phyloP scores from a whole-genome alignment of 2,888 invertebrate species.

The Chalcis sispes region DNA sequence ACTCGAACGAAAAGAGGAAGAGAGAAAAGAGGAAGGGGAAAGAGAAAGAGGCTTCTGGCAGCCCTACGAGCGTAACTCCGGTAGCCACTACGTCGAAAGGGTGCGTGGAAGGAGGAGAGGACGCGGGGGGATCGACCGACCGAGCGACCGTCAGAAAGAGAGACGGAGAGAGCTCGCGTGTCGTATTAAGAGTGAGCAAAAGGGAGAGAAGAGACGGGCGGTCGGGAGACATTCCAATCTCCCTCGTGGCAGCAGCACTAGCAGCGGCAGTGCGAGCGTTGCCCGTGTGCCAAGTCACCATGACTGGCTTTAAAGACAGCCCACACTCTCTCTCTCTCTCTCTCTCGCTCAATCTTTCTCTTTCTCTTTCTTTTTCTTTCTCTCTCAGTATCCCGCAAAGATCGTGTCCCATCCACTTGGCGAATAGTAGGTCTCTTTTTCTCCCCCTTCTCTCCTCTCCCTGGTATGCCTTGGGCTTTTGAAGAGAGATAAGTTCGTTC shows the following conservation, averaged over 20 bases:
- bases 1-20: no score
- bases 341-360: conserved; percentile 36
- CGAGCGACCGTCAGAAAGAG: conserved; percentile 31
- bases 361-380: conserved; percentile 25
- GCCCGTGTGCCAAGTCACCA: conserved; percentile 65
- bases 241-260: conserved; percentile 67
- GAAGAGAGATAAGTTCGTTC: conserved; percentile 33
- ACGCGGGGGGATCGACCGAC: conserved; percentile 42
- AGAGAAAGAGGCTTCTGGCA: conserved; percentile 45
- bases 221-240: conserved; percentile 74
- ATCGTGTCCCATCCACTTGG: conserved; percentile 58
- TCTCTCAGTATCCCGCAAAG: conserved; percentile 57
- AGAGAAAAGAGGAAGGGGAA: conserved; percentile 9
- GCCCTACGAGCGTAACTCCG: conserved; percentile 75
- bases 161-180: conserved; percentile 16
- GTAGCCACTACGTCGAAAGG: conserved; percentile 66
- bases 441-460: conserved; percentile 8
- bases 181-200: conserved; percentile 44
- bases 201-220: conserved; percentile 47
- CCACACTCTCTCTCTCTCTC: conserved; percentile 55
- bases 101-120: conserved; percentile 25
- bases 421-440: conserved; percentile 46
- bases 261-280: conserved; percentile 55
- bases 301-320: conserved; percentile 65
- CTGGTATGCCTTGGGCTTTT: conserved; percentile 28